Conservation (phyloP, 2,797 vertebrate genomes). For the Sebastes cheni region DNA sequence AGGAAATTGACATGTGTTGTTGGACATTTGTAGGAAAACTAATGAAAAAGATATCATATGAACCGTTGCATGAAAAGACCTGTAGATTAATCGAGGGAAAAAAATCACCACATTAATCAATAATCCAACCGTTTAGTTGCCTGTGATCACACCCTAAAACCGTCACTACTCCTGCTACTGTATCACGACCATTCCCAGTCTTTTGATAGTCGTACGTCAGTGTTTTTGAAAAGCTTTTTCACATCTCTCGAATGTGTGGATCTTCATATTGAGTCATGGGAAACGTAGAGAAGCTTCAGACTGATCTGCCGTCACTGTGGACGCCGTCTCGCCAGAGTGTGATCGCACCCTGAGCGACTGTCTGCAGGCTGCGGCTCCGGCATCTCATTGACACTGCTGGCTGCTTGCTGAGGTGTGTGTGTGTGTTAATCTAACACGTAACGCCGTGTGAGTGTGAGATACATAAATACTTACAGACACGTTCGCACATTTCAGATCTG, state of each 20-base stretch:
- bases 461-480: not conserved
- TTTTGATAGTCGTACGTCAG: not conserved
- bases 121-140: not conserved
- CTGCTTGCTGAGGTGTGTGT: not conserved
- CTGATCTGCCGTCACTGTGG: not conserved
- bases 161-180: not conserved
- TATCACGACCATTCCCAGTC: not conserved
- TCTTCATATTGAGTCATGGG: not conserved
- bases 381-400: conserved; percentile 5
- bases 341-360: not conserved
- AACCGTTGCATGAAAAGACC: too few species aligned
- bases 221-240: not conserved
- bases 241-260: too few species aligned
- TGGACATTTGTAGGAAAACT: too few species aligned
- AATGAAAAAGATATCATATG: too few species aligned
- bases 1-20: too few species aligned
- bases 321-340: not conserved
- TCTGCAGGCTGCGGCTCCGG: not conserved
- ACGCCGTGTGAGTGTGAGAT: not conserved
- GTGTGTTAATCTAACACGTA: not conserved
- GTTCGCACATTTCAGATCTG: conserved; percentile 1
- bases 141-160: not conserved
- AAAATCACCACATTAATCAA: not conserved
- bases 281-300: not conserved
- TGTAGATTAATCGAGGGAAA: not conserved